Evolutionary conservation across 1,140 invertebrate genomes (phyloP), one percentile per base, ranked within the genome.

Genomic region (Trichogramma pretiosum): DNA sequence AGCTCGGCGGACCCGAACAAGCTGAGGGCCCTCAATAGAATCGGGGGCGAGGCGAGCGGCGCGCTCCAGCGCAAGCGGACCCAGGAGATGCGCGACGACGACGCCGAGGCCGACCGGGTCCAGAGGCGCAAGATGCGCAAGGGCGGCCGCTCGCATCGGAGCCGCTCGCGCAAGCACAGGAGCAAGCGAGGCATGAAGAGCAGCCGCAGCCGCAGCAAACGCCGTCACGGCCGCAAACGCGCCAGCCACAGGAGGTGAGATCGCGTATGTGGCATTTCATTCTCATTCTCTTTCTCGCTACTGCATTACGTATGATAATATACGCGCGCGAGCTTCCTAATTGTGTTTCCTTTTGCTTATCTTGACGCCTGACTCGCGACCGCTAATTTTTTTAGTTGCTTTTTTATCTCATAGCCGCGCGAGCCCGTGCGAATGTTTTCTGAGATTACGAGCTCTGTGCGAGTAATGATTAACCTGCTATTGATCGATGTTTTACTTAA

Each of bases 61-160:
- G 13, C 11, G n/a, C 16, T 5, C 3, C 24, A 14, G 8, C 46
- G 37, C 8, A 32, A 26, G 10, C 34, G 22, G 3, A 34, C 38
- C 28, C 44, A 24, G 10, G 55, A 34, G 13, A 51, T 46, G 11
- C 41, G 45, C 0, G 38, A 56, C 9, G 22, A 46, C 19, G 52
- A 56, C 8, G 48, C 46, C 33, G 49, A 58, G n/a, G 54, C 57
- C 1, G 48, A 46, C 24, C 5, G 11, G 5, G 24, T 7, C 5
- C 11, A 5, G 5, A 28, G 11, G 11, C 5, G 24, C 11, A 5
- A 28, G 11, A 28, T 5, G 24, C 24, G 24, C 11, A 5, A 28
- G 5, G 24, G 24, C 24, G 11, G 11, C 5, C 5, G 11, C 5
- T 28, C 24, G 11, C n/a, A n/a, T n/a, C 24, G 24, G 5, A 28